A percentile compares a stretch with the other conserved stretches of the same genome.
phyloP scores from a whole-genome alignment of 2,113 vertebrate species.

The Porphyrio hochstetteri region DNA sequence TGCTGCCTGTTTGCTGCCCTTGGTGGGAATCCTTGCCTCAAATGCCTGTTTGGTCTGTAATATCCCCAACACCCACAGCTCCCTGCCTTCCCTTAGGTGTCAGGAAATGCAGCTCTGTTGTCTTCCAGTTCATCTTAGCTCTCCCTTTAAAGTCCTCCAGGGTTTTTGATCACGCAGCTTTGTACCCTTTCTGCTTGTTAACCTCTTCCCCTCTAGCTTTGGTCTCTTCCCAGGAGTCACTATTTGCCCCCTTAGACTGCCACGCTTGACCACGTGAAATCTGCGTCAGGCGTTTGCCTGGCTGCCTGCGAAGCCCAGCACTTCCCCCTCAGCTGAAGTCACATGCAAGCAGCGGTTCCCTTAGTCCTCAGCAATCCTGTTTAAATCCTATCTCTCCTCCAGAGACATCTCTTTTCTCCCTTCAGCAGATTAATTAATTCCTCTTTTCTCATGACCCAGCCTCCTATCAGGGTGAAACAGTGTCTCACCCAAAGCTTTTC shows the following conservation, averaged over 20 bases:
- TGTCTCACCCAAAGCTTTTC: not conserved
- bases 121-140: not conserved
- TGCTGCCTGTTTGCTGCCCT: not conserved
- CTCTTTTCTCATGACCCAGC: not conserved
- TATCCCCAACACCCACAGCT: not conserved
- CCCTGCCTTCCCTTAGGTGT: not conserved
- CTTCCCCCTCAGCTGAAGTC: not conserved
- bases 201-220: not conserved
- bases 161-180: not conserved
- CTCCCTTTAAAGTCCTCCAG: not conserved
- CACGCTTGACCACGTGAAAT: not conserved
- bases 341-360: not conserved
- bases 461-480: not conserved
- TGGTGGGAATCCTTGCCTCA: not conserved
- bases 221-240: not conserved
- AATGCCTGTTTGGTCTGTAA: not conserved
- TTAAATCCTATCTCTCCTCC: not conserved
- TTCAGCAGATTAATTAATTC: not conserved
- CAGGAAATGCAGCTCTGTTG: not conserved
- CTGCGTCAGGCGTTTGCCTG: not conserved
- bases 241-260: not conserved
- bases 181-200: not conserved
- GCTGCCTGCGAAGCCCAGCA: not conserved
- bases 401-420: not conserved
- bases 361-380: not conserved